Evolutionary conservation across 2,797 vertebrate species (phyloP), one percentile per base, ranked within the genome.

Genomic region (Urophycis tenuis): DNA sequence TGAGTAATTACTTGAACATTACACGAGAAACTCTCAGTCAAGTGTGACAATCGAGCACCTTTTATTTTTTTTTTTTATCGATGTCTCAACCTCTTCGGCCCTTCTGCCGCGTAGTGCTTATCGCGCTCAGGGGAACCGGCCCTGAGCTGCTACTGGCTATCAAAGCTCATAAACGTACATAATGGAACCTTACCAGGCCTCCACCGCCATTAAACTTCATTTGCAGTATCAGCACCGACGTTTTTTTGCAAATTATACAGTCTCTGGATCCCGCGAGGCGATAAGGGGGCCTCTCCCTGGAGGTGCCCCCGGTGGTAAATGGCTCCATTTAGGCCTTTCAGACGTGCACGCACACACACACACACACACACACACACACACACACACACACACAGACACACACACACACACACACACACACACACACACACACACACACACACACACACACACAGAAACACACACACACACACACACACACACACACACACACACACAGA

Each of bases 191-290:
- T 90, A 92, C 88, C 85, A 81, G 86, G 89, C 85, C 90, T 89
- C 88, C 83, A 85, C 89, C 81, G 89, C 92, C 90, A 94, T 94
- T 93, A 93, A 91, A 92, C 82, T 82, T 93, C 80, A 93, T 93
- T 93, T 93, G 85, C 90, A 88, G 89, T 92, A 94, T 94, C 91
- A 89, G 90, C 84, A 84, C 87, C 90, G n/a, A n/a, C n/a, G 90
- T 90, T 83, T 92, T 92, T 91, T 92, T 89, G 88, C 87, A 91
- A 94, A 92, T 92, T 92, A 92, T 89, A 89, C 89, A 88, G 89
- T 91, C 89, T 85, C 84, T 90, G 88, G 90, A 89, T 88, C 81
- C 85, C 75, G 79, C 11, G 82, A 83, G 86, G 83, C 19, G 93
- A 94, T 94, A 93, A 93, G 83, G 80, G 80, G 60, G n/a, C 70